Percentiles rank a stretch among this genome's conserved stretches.
These are phyloP conservation scores for Graphium colonna DNA, from an alignment of 2,888 invertebrate species.

Conservation along the genomic window DNA sequence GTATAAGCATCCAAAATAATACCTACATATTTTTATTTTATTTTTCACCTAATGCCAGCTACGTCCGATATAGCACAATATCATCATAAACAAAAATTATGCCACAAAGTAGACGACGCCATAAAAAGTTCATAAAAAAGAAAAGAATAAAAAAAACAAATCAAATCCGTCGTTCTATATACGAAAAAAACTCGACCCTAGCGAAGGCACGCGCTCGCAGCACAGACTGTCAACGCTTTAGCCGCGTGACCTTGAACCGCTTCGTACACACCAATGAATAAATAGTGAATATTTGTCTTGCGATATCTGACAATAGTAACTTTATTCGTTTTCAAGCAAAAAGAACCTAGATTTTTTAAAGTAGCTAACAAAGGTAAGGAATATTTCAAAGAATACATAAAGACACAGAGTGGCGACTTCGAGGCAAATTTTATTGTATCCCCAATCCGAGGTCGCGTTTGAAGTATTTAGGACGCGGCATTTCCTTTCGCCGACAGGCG, in stretches of 20 bases:
- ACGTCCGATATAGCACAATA: too few species aligned
- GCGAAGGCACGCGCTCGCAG: slow-evolving; percentile 1
- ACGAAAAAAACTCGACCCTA: slow-evolving; percentile 9
- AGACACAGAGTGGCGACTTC: slow-evolving; percentile 14
- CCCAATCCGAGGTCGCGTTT: slow-evolving; percentile 23
- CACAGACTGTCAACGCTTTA: slow-evolving; percentile 20
- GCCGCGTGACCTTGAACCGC: slow-evolving; percentile 24
- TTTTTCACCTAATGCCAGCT: too few species aligned
- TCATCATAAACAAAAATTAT: background rate
- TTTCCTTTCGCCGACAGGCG: slow-evolving; percentile 16
- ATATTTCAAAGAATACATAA: too few species aligned
- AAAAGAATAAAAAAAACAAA: slow-evolving; percentile 1
- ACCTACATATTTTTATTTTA: too few species aligned
- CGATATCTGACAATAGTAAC: slow-evolving; percentile 13
- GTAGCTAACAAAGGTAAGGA: too few species aligned
- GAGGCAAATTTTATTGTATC: slow-evolving; percentile 22
- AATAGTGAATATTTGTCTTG: slow-evolving; percentile 23
- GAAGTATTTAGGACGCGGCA: slow-evolving; percentile 23
- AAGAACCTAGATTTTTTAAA: background rate
- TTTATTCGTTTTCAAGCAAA: slow-evolving; percentile 11
- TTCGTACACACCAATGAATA: slow-evolving; percentile 22
- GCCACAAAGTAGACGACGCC: background rate
- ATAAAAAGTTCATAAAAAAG: background rate
- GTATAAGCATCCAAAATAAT: too few species aligned
- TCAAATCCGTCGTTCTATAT: background rate